A percentile compares a stretch with the other conserved stretches of the same genome.
Evolutionary conservation across 2,113 vertebrate species (phyloP).

Genomic region (Parus major): DNA sequence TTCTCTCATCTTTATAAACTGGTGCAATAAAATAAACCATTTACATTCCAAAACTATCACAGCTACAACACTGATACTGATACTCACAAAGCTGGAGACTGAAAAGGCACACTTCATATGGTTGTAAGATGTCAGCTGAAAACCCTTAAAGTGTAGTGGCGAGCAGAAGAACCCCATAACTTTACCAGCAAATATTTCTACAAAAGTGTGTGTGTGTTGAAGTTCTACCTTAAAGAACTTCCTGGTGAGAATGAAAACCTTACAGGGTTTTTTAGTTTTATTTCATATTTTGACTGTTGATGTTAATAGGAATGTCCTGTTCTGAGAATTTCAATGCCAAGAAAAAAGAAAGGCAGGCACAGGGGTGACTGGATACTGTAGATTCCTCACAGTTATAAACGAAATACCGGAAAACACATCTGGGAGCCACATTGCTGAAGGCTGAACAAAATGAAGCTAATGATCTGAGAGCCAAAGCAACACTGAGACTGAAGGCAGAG

Average conservation of each 20-base stretch:
- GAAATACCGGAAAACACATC: constrained; percentile 63
- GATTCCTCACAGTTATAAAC: constrained; percentile 61
- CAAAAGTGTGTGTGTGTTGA: neutral
- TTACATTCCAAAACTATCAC: neutral
- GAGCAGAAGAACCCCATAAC: neutral
- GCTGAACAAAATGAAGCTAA: constrained; percentile 29
- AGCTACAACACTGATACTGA: neutral
- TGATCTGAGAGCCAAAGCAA: neutral
- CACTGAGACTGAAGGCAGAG: neutral
- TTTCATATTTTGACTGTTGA: constrained; percentile 21
- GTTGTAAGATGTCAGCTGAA: neutral
- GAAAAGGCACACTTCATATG: neutral
- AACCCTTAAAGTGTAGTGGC: neutral
- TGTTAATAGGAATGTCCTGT: constrained; percentile 55
- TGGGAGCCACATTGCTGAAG: constrained; percentile 63
- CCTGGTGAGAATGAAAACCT: constrained; percentile 35
- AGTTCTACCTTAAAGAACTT: constrained; percentile 22
- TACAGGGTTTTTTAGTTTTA: neutral
- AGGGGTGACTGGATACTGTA: constrained; percentile 33
- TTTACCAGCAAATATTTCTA: neutral
- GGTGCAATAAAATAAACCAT: constrained; percentile 1
- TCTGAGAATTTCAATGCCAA: constrained; percentile 45
- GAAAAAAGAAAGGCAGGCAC: neutral
- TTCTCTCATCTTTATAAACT: neutral
- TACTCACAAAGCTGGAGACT: neutral